Evolutionary conservation across 2,888 invertebrate genomes (phyloP).

Genomic region (Pseudanteris insignis): DNA sequence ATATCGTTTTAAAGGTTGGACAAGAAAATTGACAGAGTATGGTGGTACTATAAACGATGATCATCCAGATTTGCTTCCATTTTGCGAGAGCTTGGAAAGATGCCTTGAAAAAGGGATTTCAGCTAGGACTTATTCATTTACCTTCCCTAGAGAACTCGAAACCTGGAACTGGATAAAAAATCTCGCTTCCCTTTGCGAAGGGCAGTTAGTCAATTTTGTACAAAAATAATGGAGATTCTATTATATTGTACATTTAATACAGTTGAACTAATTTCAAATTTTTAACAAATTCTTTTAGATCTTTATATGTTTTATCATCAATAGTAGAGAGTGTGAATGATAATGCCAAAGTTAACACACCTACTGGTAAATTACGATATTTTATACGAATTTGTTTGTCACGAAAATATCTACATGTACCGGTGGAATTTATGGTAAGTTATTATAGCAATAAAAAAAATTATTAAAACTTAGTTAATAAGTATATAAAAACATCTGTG

Average conservation of each 20-base stretch:
- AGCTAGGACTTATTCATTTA: slow-evolving; percentile 62
- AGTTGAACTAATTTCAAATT: too few relatives aligned
- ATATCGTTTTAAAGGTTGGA: slow-evolving; percentile 60
- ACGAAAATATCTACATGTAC: slow-evolving; percentile 69
- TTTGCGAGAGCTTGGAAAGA: slow-evolving; percentile 70
- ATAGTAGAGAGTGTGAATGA: slow-evolving; percentile 67
- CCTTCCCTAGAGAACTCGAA: slow-evolving; percentile 65
- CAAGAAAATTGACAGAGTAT: slow-evolving; percentile 63
- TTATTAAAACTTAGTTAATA: too few relatives aligned
- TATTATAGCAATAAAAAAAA: too few relatives aligned
- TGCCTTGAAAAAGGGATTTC: slow-evolving; percentile 71
- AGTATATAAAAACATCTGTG: too few relatives aligned
- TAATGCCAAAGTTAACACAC: slow-evolving; percentile 64
- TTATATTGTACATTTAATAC: too few relatives aligned
- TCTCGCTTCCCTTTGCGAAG: slow-evolving; percentile 59
- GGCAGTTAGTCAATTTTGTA: too few relatives aligned
- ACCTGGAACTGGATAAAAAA: slow-evolving; percentile 71
- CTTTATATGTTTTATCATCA: slow-evolving; percentile 63
- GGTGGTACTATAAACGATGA: slow-evolving; percentile 66
- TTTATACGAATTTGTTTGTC: slow-evolving; percentile 68
- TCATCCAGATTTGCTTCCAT: slow-evolving; percentile 66
- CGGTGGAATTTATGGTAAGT: slow-evolving; percentile 67
- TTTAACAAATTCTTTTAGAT: slow-evolving; percentile 51
- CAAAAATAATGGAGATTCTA: too few relatives aligned
- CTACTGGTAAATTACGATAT: slow-evolving; percentile 67